phyloP scores from a whole-genome alignment of 2,113 vertebrate genomes.

The Tapirus terrestris region DNA sequence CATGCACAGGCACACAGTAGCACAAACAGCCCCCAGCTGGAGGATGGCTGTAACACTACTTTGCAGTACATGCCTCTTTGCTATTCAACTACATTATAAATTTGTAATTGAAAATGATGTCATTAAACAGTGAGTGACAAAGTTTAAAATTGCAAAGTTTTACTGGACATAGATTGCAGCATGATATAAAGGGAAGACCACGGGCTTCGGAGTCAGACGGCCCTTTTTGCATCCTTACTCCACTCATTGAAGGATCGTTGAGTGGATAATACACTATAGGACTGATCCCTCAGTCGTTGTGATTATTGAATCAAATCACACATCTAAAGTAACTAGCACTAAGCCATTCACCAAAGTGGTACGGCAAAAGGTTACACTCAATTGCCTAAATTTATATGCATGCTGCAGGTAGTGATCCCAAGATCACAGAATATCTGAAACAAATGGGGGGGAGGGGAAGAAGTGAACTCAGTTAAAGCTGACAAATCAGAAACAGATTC shows the following conservation, averaged over 20 bases:
- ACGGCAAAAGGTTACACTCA: not conserved
- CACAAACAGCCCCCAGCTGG: not conserved
- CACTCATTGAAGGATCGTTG: accelerated
- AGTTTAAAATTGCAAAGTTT: not conserved
- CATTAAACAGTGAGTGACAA: not conserved
- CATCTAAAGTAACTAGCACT: not conserved
- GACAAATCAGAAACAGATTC: not conserved
- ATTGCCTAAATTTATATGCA: not conserved
- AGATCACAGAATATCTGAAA: not conserved
- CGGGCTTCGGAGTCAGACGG: not conserved
- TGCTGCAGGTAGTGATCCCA: not conserved
- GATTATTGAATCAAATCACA: not conserved
- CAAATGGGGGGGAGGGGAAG: accelerated
- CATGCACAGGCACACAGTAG: not conserved
- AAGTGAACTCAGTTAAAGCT: not conserved
- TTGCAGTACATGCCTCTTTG: not conserved
- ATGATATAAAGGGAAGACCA: not conserved
- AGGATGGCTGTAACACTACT: accelerated
- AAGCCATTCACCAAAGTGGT: not conserved
- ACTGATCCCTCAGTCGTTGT: not conserved
- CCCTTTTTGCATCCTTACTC: not conserved
- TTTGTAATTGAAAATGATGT: not conserved
- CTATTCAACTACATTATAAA: too few relatives aligned
- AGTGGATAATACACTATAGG: not conserved
- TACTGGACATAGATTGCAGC: not conserved